These are phyloP conservation scores for Shargacucullia verbasci DNA, from an alignment of 2,888 invertebrate genomes.

Conservation along the genomic window DNA sequence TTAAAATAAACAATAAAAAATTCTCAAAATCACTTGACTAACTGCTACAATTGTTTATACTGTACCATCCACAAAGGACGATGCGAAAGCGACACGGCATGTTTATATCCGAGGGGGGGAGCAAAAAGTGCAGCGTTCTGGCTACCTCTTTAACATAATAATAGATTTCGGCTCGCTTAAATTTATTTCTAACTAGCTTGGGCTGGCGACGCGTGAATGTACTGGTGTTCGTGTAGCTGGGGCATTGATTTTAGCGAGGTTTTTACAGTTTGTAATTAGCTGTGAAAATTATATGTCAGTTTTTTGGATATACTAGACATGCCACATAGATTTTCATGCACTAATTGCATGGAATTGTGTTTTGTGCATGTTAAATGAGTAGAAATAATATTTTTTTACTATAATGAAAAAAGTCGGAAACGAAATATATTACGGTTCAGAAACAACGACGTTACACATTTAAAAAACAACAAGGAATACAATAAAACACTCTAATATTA, in stretches of 20 bases:
- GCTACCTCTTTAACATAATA: constrained; percentile 83
- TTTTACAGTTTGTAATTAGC: neutral
- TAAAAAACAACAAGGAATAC: no score
- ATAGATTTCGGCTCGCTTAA: constrained; percentile 77
- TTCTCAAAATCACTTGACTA: neutral
- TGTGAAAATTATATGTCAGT: neutral
- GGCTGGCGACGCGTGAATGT: constrained; percentile 50
- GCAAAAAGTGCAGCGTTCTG: constrained; percentile 77
- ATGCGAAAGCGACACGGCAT: constrained; percentile 73
- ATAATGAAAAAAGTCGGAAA: no score
- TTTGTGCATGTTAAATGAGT: no score
- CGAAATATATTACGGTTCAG: no score
- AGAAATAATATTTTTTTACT: no score
- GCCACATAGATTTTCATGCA: no score
- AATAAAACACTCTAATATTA: no score
- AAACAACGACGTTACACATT: no score
- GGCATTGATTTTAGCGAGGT: constrained; percentile 15
- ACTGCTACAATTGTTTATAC: constrained; percentile 46
- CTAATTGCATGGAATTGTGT: no score
- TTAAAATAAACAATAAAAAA: neutral
- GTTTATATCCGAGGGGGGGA: constrained; percentile 75
- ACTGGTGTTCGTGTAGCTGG: constrained; percentile 30
- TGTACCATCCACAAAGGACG: constrained; percentile 56
- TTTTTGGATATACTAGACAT: no score
- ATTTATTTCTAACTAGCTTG: constrained; percentile 75